phyloP scores from a whole-genome alignment of 2,888 invertebrate genomes.

The Hecatera dysodea region DNA sequence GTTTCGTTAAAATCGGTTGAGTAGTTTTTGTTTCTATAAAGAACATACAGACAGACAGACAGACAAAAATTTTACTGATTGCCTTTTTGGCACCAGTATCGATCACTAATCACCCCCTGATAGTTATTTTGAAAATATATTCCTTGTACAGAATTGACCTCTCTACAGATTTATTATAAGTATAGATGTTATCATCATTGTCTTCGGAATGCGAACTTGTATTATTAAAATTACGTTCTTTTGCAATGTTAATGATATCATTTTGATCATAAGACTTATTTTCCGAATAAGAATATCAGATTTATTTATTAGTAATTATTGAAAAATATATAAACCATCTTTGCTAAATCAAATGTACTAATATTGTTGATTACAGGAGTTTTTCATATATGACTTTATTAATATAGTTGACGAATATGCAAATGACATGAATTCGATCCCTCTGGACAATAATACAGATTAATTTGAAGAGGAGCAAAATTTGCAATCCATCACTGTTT shows the following conservation, averaged over 20 bases:
- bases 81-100: too few species aligned
- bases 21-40: too few species aligned
- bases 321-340: background rate
- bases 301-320: too few species aligned
- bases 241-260: background rate
- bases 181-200: background rate
- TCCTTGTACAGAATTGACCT: too few species aligned
- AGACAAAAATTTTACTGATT: too few species aligned
- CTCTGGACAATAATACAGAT: conserved; percentile 7
- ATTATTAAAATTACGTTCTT: background rate
- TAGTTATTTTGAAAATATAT: too few species aligned
- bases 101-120: too few species aligned
- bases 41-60: too few species aligned
- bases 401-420: background rate
- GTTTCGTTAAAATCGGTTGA: too few species aligned
- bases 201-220: background rate
- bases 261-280: background rate
- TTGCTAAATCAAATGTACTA: background rate
- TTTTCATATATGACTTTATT: background rate
- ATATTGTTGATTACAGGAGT: background rate
- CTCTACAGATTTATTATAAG: too few species aligned
- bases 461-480: conserved; percentile 24
- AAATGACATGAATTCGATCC: background rate
- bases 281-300: background rate
- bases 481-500: conserved; percentile 53